Base-by-base conservation (phyloP, 2,113 vertebrate species). In the Pterophyllum scalare region DNA sequence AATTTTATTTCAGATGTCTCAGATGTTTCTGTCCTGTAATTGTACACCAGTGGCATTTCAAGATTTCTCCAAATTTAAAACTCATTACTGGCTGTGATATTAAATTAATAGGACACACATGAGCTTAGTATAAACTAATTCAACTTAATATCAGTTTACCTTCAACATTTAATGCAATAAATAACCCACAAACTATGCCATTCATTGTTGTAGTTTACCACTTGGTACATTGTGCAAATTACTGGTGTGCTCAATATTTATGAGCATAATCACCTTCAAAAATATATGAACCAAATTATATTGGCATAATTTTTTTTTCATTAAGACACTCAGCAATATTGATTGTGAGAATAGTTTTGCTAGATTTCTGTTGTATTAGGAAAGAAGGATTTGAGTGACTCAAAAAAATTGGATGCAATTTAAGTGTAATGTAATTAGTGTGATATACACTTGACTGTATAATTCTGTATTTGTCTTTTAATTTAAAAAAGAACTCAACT, bases 1-100 rank as follows among this genome's bases (percentile, higher is more conserved):
- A 80, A 86, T 86, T 84, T 67, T 24, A 77, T 80, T 77, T 86
- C 64, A 58, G 80, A 85, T 83, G 75, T 70, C 56, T 83, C 24
- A 79, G 77, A 80, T 82, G 81, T 75, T 52, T 17, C 49, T 80
- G 35, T 56, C 59, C 49, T 84, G 86, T 70, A 91, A 91, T 60
- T 79, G 43, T 70, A 90, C 76, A 82, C 84, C 62, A 77, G 59
- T 81, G 86, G 76, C 60, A 88, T 91, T 76, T 85, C 20, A 80
- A 31, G 54, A 52, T 62, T 79, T 84, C 79, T 72, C 61, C 72
- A 79, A 80, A 90, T 82, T 28, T 67, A 80, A 89, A 88, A 65
- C 56, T 52, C 22, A 46, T 86, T 62, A 64, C 75, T 81, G 52
- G 72, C 40, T 80, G 59, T 75, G 26, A 87, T 61, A 81, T 84